Percentiles rank a stretch among this genome's conserved stretches.
phyloP scores from a whole-genome alignment of 2,888 invertebrate genomes.

The Drosophila infuscata region DNA sequence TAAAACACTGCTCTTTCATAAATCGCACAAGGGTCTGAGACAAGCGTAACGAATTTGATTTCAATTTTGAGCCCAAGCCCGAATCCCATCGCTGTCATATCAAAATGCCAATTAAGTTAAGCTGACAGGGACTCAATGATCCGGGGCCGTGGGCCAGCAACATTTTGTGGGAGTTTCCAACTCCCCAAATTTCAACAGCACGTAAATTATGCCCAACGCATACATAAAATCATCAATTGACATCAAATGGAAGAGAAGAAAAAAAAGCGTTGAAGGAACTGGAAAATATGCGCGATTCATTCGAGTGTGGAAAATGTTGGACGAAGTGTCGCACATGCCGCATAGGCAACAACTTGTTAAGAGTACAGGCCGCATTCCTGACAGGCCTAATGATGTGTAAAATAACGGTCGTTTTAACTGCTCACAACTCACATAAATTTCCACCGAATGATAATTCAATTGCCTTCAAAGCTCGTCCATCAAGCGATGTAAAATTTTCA shows the following conservation, averaged over 20 bases:
- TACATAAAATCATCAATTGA: conserved; percentile 46
- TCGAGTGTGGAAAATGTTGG: conserved; percentile 43
- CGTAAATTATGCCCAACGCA: conserved; percentile 54
- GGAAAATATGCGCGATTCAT: conserved; percentile 56
- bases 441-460: conserved; percentile 55
- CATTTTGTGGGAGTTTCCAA: conserved; percentile 6
- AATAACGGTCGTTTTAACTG: conserved; percentile 59
- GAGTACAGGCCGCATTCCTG: conserved; percentile 21
- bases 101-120: conserved; percentile 78
- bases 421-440: conserved; percentile 30
- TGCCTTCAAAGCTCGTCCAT: conserved; percentile 25
- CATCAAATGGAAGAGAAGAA: conserved; percentile 2
- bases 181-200: conserved; percentile 25
- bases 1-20: not conserved
- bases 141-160: conserved; percentile 30
- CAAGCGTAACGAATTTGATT: conserved; percentile 56
- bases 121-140: conserved; percentile 58
- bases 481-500: conserved; percentile 2
- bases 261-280: conserved; percentile 11
- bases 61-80: conserved; percentile 47
- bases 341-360: conserved; percentile 15
- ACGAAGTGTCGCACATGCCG: conserved; percentile 20
- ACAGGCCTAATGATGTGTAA: conserved; percentile 74
- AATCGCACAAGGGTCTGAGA: conserved; percentile 21
- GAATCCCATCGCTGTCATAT: conserved; percentile 63